Conservation (phyloP, 1,140 invertebrate genomes). For the Anastrepha ludens region DNA sequence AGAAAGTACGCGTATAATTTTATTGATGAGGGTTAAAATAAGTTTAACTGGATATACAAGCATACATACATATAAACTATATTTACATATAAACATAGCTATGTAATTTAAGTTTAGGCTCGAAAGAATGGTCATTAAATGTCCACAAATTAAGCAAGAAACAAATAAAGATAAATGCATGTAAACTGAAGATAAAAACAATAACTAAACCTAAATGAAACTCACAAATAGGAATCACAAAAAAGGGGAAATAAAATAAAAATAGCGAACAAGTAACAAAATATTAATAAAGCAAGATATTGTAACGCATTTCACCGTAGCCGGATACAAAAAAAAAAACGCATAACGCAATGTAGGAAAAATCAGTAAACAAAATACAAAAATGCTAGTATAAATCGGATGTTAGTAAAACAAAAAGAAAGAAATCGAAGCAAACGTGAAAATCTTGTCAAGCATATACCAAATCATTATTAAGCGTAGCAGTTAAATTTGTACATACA, state of each 20-base stretch:
- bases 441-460: constrained; percentile 50
- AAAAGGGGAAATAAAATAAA: not conserved
- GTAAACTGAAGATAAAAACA: constrained; percentile 9
- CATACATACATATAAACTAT: constrained; percentile 46
- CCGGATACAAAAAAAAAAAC: not conserved
- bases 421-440: constrained; percentile 17
- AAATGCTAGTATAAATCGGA: not conserved
- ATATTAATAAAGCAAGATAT: not conserved
- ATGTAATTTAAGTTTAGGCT: constrained; percentile 44
- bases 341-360: constrained; percentile 8
- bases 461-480: constrained; percentile 47
- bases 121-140: constrained; percentile 15
- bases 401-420: not conserved
- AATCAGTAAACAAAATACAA: not conserved
- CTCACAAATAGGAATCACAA: constrained; percentile 15
- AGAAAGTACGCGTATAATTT: constrained; percentile 26
- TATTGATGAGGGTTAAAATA: constrained; percentile 45
- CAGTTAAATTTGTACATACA: constrained; percentile 46
- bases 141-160: constrained; percentile 29
- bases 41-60: constrained; percentile 42
- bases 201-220: not conserved
- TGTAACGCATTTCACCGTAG: constrained; percentile 46
- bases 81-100: constrained; percentile 38
- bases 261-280: not conserved
- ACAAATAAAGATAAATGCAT: not conserved